Evolutionary conservation across 2,113 vertebrate species (phyloP).

Genomic region (Hippolais icterina): DNA sequence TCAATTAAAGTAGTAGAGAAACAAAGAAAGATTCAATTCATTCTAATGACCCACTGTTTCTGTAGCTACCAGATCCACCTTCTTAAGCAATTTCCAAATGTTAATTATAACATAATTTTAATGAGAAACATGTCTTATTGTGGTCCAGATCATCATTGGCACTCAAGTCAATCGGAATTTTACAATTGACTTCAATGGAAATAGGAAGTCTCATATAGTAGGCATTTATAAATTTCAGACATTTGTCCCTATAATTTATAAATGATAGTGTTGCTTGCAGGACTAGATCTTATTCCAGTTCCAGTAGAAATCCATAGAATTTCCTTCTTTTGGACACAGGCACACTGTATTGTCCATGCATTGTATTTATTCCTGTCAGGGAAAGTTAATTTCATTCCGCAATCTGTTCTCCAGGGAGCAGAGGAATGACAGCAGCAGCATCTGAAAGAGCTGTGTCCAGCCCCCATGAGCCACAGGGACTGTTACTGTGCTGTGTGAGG

Average conservation of each 20-base stretch:
- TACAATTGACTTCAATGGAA: background rate
- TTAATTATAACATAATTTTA: background rate
- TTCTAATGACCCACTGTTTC: background rate
- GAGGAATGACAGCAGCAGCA: background rate
- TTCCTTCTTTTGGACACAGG: background rate
- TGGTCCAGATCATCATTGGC: background rate
- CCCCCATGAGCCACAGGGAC: background rate
- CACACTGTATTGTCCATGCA: background rate
- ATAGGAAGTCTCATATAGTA: background rate
- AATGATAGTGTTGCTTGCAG: background rate
- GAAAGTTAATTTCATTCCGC: background rate
- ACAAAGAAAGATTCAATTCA: background rate
- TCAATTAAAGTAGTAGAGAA: background rate
- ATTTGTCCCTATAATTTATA: background rate
- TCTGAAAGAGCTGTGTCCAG: background rate
- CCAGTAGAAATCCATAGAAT: background rate
- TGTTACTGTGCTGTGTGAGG: background rate
- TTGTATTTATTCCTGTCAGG: background rate
- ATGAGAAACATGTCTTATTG: background rate
- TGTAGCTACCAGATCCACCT: background rate
- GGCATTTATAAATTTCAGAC: background rate
- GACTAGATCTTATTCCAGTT: background rate
- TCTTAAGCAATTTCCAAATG: background rate
- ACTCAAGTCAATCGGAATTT: background rate
- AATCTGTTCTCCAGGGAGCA: background rate